Conservation (phyloP, 2,113 vertebrate species). For the Melanocharis versteri region DNA sequence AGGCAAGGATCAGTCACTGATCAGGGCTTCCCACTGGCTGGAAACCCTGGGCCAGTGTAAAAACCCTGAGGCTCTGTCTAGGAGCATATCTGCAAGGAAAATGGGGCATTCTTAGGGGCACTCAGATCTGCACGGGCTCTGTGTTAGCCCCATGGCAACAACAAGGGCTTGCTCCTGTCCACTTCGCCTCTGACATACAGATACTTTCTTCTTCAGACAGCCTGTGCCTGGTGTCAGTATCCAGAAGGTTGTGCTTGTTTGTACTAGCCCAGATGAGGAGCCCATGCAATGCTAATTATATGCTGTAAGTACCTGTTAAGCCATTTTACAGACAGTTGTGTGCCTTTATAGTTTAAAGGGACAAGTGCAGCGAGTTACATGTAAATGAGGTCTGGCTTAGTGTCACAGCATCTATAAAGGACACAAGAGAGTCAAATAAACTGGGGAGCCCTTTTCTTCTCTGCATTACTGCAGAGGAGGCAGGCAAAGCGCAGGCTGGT, state of each 20-base stretch:
- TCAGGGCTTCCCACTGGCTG: background rate
- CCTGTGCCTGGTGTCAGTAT: background rate
- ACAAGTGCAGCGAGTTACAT: background rate
- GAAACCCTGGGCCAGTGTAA: background rate
- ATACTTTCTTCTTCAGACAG: background rate
- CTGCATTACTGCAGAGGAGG: background rate
- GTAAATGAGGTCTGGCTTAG: background rate
- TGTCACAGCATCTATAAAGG: background rate
- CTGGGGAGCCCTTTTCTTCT: background rate
- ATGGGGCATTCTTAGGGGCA: background rate
- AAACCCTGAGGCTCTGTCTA: background rate
- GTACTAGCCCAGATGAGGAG: background rate
- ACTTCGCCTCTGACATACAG: background rate
- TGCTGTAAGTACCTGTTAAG: background rate
- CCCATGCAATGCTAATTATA: background rate
- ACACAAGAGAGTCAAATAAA: background rate
- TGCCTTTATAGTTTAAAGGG: constrained; percentile 3
- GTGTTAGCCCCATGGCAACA: background rate
- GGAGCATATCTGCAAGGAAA: background rate
- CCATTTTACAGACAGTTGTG: background rate
- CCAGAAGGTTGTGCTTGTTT: background rate
- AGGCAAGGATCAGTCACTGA: background rate
- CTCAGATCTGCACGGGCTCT: background rate
- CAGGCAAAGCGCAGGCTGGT: background rate
- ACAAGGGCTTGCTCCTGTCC: background rate